These are phyloP conservation scores for Ridgeia piscesae DNA, from an alignment of 1,140 invertebrate genomes.

Conservation along the genomic window DNA sequence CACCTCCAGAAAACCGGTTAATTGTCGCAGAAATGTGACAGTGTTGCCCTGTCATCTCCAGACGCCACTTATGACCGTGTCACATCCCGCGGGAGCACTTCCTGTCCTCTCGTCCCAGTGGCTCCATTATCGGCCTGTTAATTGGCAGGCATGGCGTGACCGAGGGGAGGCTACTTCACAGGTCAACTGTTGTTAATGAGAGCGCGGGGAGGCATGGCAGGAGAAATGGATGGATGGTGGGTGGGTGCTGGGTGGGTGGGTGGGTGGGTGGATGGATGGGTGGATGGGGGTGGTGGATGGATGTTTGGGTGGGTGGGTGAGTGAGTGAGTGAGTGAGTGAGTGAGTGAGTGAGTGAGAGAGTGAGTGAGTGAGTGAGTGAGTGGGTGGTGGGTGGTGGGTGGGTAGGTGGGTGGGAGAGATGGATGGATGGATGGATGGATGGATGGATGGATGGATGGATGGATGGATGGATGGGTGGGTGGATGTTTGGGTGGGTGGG, in stretches of 20 bases:
- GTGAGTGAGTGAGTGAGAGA: neutral
- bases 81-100: too few relatives aligned
- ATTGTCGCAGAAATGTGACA: neutral
- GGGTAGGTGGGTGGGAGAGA: neutral
- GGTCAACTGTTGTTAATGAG: neutral
- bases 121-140: neutral
- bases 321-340: neutral
- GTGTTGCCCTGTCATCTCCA: neutral
- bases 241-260: too few relatives aligned
- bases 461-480: too few relatives aligned
- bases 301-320: neutral
- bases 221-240: too few relatives aligned
- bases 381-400: too few relatives aligned
- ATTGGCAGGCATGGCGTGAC: neutral
- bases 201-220: too few relatives aligned
- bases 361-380: neutral
- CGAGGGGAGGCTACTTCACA: too few relatives aligned
- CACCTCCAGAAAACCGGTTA: neutral
- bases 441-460: neutral
- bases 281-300: neutral
- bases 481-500: too few relatives aligned
- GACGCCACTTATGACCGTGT: neutral
- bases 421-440: neutral
- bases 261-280: neutral
- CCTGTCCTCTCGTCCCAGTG: neutral